Evolutionary conservation across 2,113 vertebrate genomes (phyloP).

Genomic region (Aptenodytes patagonicus): DNA sequence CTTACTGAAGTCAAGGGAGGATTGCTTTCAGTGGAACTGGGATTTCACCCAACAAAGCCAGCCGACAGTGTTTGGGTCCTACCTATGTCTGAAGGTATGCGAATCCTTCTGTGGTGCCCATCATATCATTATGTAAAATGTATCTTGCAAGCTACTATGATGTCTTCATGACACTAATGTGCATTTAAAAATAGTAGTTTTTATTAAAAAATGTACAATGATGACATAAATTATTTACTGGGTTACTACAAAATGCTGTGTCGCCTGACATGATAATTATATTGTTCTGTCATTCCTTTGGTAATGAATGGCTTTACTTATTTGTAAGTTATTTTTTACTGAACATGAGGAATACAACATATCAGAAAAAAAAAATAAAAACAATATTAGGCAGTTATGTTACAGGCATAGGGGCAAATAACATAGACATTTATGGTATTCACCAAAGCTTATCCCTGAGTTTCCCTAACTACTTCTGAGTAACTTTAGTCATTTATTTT

Average conservation of each 20-base stretch:
- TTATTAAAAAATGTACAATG: background rate
- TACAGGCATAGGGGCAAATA: background rate
- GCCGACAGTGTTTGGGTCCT: background rate
- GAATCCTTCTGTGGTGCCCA: background rate
- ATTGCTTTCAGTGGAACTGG: background rate
- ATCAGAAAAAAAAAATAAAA: background rate
- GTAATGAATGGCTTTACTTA: conserved; percentile 18
- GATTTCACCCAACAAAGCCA: background rate
- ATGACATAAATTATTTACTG: conserved; percentile 28
- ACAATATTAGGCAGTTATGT: background rate
- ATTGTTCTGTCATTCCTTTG: conserved; percentile 12
- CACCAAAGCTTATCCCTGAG: background rate
- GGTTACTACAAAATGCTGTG: conserved; percentile 18
- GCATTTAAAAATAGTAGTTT: conserved; percentile 18
- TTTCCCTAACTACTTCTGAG: background rate
- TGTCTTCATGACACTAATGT: background rate
- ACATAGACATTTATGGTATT: background rate
- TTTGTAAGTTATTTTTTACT: background rate
- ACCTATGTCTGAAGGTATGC: background rate
- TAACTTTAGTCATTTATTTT: background rate
- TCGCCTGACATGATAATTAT: background rate
- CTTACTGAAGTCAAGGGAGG: background rate
- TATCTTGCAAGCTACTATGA: background rate
- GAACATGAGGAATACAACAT: background rate
- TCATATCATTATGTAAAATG: background rate